Base-by-base conservation (phyloP, 2,797 vertebrate species). In the Parotocinclus haroldoi region DNA sequence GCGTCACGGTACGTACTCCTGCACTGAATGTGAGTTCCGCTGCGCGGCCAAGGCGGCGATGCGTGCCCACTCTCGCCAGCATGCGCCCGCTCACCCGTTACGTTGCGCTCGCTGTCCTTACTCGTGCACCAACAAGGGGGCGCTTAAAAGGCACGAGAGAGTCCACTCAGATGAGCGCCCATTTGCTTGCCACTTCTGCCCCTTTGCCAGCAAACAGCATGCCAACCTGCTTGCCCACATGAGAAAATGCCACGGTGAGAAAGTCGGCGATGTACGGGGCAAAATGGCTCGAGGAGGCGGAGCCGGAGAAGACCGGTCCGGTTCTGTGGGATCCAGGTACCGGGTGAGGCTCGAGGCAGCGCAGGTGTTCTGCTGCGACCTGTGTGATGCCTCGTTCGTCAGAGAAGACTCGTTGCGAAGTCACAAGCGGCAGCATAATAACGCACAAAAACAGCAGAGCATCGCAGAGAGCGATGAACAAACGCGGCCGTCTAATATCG, bases 381-480 rank as follows among this genome's bases (percentile, higher is more conserved):
- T 86, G 0, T 99, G 97, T 0, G 87, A 92, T 0, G 96, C 96
- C 0, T 94, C 95, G 0, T 99, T 99, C 37, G 97, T 99, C 19
- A 81, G 97, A 19, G 96, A 96, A 66, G 97, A 99, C 71, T 98
- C 96, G 0, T 90, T 99, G 13, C 89, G 96, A 58, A 98, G 96
- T 80, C 97, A 99, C 81, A 92, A 89, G 74, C 91, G 95, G 79
- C 97, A 99, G 57, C 96, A 99, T 78, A 82, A 86, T 9, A 91
- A 91, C 57, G 75, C 86, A 50, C 58, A 38, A 0, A 80, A 89
- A 13, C 68, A 91, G 78, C 79, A 89, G 0, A 86, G 63, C 66
- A 84, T 62, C 83, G 0, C 10, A 11, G 16, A 69, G 13, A 42
- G n/a, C 13, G 11, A 10, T 8, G 50, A 18, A 16, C 4, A 7